Evolutionary conservation across 2,113 vertebrate species (phyloP).

Genomic region (Talpa occidentalis): DNA sequence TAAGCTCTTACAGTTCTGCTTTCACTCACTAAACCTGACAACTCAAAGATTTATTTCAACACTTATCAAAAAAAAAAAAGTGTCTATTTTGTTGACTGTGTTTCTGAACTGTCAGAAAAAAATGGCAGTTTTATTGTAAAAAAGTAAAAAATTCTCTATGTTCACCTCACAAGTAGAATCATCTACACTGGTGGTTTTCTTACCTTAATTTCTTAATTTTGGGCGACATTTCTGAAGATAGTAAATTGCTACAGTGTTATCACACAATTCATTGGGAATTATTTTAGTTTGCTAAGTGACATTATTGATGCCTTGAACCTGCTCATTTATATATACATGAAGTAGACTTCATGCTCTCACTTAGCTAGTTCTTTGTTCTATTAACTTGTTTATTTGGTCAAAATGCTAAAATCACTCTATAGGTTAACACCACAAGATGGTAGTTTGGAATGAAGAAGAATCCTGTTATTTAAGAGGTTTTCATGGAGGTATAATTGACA

Average conservation of each 20-base stretch:
- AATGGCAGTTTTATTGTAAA: not conserved
- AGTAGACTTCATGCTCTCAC: not conserved
- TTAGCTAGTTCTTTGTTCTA: not conserved
- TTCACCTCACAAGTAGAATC: not conserved
- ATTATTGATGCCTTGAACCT: not conserved
- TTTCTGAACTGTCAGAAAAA: slow-evolving; percentile 11
- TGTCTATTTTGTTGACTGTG: not conserved
- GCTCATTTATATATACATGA: not conserved
- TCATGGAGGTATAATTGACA: not conserved
- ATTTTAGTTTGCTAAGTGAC: not conserved
- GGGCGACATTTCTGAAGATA: not conserved
- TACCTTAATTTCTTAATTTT: not conserved
- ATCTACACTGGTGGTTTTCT: not conserved
- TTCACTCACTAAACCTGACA: not conserved
- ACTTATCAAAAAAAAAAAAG: not conserved
- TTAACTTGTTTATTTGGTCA: not conserved
- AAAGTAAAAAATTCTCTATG: not conserved
- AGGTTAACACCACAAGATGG: not conserved
- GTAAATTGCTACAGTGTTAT: not conserved
- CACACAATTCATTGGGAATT: not conserved
- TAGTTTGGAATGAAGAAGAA: not conserved
- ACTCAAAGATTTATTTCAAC: not conserved
- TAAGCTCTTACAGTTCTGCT: not conserved
- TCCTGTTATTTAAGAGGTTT: not conserved
- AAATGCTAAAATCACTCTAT: slow-evolving; percentile 8